These are phyloP conservation scores for Enteromius thamalakanensis DNA, from an alignment of 2,797 vertebrate species.

Conservation along the genomic window DNA sequence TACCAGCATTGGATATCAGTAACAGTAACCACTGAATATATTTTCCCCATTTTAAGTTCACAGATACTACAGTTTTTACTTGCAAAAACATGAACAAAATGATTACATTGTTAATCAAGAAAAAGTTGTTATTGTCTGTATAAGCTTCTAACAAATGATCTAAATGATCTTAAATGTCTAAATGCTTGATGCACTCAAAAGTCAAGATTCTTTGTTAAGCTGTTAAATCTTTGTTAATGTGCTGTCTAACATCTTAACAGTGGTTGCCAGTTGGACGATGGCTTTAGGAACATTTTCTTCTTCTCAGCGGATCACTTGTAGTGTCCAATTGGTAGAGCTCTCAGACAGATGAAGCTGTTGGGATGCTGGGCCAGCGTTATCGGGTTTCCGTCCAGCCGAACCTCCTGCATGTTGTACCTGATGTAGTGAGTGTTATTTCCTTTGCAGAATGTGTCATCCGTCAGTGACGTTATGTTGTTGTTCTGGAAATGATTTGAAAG, in stretches of 20 bases:
- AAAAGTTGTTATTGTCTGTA: slow-evolving; percentile 6
- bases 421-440: slow-evolving; percentile 86
- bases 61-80: slow-evolving; percentile 7
- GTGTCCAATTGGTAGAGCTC: slow-evolving; percentile 82
- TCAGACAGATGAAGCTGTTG: slow-evolving; percentile 90
- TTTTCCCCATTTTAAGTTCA: not conserved
- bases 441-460: slow-evolving; percentile 93
- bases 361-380: slow-evolving; percentile 83
- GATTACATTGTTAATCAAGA: slow-evolving; percentile 24
- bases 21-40: not conserved
- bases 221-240: slow-evolving; percentile 33
- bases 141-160: slow-evolving; percentile 19
- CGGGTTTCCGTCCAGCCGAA: slow-evolving; percentile 91
- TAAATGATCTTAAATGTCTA: slow-evolving; percentile 12
- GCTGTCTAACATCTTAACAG: slow-evolving; percentile 9
- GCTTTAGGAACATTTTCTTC: slow-evolving; percentile 33
- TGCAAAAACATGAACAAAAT: slow-evolving; percentile 26
- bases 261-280: slow-evolving; percentile 23
- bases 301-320: slow-evolving; percentile 78
- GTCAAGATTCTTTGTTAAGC: slow-evolving; percentile 25
- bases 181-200: slow-evolving; percentile 3
- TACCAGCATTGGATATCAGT: slow-evolving; percentile 24
- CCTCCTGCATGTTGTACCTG: slow-evolving; percentile 82
- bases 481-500: slow-evolving; percentile 74
- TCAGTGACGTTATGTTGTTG: slow-evolving; percentile 88